These are phyloP conservation scores for Xestia c-nigrum DNA, from an alignment of 2,888 invertebrate species.

Conservation along the genomic window DNA sequence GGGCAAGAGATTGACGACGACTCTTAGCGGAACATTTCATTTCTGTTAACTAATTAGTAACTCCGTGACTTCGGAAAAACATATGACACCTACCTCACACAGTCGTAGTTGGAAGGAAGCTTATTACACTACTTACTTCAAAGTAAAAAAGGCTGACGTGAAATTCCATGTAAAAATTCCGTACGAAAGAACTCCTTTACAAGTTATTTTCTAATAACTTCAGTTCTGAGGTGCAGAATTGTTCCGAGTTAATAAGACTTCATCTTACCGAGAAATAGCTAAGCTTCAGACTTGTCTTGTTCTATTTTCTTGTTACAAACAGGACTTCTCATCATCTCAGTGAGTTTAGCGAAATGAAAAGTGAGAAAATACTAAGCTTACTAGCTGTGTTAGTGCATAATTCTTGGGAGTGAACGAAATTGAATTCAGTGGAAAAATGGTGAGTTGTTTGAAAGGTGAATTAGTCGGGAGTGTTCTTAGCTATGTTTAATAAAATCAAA, in stretches of 20 bases:
- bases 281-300: not conserved
- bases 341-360: not conserved
- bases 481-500: too few species aligned
- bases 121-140: slow-evolving; percentile 1
- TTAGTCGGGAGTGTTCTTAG: too few species aligned
- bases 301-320: slow-evolving; percentile 20
- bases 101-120: not conserved
- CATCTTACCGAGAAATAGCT: not conserved
- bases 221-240: slow-evolving; percentile 8
- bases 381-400: not conserved
- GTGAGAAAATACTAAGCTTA: slow-evolving; percentile 7
- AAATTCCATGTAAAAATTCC: slow-evolving; percentile 2
- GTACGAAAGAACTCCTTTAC: not conserved
- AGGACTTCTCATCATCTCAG: not conserved
- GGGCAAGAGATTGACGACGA: not conserved
- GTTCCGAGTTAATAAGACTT: slow-evolving; percentile 28
- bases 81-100: not conserved
- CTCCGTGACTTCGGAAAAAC: not conserved
- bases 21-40: not conserved
- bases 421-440: not conserved
- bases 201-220: slow-evolving; percentile 27
- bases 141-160: not conserved
- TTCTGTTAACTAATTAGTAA: not conserved
- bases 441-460: too few species aligned
- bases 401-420: not conserved